Conservation (phyloP, 2,888 invertebrate species). For the Atrina japonica region DNA sequence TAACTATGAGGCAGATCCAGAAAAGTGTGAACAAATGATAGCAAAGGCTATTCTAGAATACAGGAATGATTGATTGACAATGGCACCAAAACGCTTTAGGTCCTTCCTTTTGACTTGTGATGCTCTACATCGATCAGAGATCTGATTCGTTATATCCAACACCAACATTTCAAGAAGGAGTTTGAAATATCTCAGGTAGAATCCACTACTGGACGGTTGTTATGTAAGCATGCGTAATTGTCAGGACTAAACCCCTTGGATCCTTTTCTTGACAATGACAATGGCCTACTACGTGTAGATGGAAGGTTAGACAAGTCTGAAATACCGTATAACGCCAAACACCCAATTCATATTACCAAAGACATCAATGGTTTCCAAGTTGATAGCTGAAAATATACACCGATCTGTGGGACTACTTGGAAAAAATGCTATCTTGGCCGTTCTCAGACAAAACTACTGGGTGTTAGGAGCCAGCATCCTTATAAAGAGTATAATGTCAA, state of each 20-base stretch:
- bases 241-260: constrained; percentile 19
- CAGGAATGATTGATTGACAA: too few species aligned
- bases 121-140: too few species aligned
- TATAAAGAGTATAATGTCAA: constrained; percentile 14
- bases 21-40: not conserved
- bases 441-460: constrained; percentile 32
- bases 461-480: constrained; percentile 15
- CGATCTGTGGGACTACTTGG: constrained; percentile 19
- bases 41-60: not conserved
- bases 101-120: too few species aligned
- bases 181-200: not conserved
- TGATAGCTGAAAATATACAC: too few species aligned
- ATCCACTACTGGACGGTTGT: not conserved
- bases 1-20: too few species aligned
- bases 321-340: constrained; percentile 19
- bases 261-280: constrained; percentile 18
- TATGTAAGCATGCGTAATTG: not conserved
- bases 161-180: constrained; percentile 6
- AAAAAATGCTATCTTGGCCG: constrained; percentile 15
- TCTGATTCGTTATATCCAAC: not conserved
- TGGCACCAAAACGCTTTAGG: too few species aligned
- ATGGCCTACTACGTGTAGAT: constrained; percentile 33
- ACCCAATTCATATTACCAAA: constrained; percentile 32
- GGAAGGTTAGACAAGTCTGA: constrained; percentile 25
- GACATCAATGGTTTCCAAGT: constrained; percentile 5